Evolutionary conservation across 2,888 invertebrate genomes (phyloP).

Genomic region (Parasteatoda lunata): DNA sequence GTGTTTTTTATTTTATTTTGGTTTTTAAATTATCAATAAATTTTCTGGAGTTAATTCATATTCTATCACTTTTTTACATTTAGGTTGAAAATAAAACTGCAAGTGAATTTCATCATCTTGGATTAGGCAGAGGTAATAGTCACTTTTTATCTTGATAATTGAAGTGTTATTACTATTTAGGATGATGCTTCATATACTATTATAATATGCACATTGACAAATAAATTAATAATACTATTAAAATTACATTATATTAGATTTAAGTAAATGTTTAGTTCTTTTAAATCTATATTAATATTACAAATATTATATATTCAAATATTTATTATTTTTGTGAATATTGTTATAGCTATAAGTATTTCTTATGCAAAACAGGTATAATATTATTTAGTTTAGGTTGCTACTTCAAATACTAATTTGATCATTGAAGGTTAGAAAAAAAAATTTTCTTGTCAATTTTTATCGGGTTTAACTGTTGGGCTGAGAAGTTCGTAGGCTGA

Average conservation of each 20-base stretch:
- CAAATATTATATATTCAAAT: too few relatives aligned
- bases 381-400: too few relatives aligned
- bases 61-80: not conserved
- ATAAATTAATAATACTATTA: not conserved
- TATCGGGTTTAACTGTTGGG: too few relatives aligned
- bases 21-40: not conserved
- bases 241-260: not conserved
- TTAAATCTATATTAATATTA: too few relatives aligned
- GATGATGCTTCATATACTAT: not conserved
- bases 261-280: too few relatives aligned
- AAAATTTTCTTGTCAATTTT: too few relatives aligned
- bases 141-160: not conserved
- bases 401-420: too few relatives aligned
- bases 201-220: not conserved
- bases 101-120: not conserved
- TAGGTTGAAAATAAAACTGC: not conserved
- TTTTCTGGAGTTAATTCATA: not conserved
- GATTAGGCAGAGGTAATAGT: not conserved
- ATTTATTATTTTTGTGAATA: too few relatives aligned
- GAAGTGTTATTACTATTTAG: not conserved
- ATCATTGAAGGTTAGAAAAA: too few relatives aligned
- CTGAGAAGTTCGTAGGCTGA: too few relatives aligned
- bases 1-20: not conserved
- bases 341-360: too few relatives aligned
- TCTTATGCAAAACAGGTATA: too few relatives aligned